Percentiles rank a stretch among this genome's conserved stretches.
Evolutionary conservation across 2,113 vertebrate genomes (phyloP).

Genomic region (Myotis yumanensis): DNA sequence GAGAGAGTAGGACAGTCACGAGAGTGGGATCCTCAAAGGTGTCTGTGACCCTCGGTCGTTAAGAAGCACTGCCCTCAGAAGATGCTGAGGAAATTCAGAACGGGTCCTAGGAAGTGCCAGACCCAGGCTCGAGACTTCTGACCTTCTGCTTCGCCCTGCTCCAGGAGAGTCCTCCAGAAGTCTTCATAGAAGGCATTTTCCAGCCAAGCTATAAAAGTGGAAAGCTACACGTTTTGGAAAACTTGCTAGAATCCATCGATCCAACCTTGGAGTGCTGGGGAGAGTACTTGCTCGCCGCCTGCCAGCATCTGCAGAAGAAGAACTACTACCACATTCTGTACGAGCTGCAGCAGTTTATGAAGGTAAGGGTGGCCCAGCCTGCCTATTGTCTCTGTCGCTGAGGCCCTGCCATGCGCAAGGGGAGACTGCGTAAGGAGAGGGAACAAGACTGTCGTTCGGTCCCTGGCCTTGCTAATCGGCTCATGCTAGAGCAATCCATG

Average conservation of each 20-base stretch:
- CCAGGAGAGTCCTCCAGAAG: slow-evolving; percentile 93
- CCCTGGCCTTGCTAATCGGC: not conserved
- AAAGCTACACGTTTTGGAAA: slow-evolving; percentile 90
- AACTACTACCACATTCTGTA: slow-evolving; percentile 95
- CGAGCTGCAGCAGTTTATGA: slow-evolving; percentile 98
- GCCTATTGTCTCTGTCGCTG: not conserved
- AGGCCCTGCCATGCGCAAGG: rapidly evolving
- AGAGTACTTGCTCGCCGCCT: slow-evolving; percentile 93
- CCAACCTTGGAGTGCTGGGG: slow-evolving; percentile 91
- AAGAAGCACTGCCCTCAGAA: not conserved
- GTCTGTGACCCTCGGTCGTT: not conserved
- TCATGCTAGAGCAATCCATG: not conserved
- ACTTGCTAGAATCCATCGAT: slow-evolving; percentile 92
- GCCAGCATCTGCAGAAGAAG: slow-evolving; percentile 94
- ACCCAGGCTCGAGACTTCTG: slow-evolving; percentile 5
- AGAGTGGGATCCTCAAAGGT: not conserved
- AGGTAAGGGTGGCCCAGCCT: slow-evolving; percentile 81
- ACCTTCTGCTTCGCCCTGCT: slow-evolving; percentile 15
- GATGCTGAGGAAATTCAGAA: not conserved
- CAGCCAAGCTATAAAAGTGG: slow-evolving; percentile 92
- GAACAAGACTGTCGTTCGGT: not conserved
- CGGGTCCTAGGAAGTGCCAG: not conserved
- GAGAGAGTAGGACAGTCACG: not conserved
- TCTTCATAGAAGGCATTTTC: slow-evolving; percentile 95
- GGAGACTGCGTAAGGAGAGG: not conserved